Evolutionary conservation across 2,888 invertebrate genomes (phyloP).

Genomic region (Nemurella pictetii): DNA sequence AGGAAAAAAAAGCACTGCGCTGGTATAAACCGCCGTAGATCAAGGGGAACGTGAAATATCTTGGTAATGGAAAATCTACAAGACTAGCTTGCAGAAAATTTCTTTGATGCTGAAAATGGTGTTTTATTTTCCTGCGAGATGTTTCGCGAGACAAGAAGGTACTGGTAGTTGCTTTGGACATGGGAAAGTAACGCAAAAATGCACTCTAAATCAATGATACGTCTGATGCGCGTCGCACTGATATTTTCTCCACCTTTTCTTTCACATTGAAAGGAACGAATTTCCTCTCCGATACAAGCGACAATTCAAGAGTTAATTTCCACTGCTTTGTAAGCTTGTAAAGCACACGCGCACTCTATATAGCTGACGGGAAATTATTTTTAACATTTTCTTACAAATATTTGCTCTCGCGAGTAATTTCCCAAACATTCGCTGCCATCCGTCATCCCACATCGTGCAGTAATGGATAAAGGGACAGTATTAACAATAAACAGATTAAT

Average conservation of each 20-base stretch:
- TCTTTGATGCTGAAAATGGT: background rate
- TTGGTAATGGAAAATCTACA: background rate
- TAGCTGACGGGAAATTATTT: background rate
- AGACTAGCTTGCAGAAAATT: background rate
- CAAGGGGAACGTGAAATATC: background rate
- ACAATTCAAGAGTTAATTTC: background rate
- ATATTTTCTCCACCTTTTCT: background rate
- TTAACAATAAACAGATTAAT: background rate
- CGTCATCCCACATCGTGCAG: background rate
- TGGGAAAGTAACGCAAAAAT: background rate
- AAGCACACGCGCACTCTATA: background rate
- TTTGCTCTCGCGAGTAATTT: background rate
- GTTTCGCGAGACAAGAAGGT: background rate
- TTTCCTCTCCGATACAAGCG: background rate
- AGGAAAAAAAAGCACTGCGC: background rate
- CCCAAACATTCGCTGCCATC: background rate
- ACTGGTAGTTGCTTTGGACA: background rate
- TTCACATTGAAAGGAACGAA: background rate
- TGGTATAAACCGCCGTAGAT: background rate
- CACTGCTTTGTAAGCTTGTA: background rate
- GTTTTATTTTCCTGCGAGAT: background rate
- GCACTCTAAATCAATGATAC: background rate
- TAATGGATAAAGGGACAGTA: background rate
- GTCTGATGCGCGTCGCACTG: background rate
- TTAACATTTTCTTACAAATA: background rate